Evolutionary conservation across 2,113 vertebrate genomes (phyloP).

Genomic region (Atractosteus spatula): DNA sequence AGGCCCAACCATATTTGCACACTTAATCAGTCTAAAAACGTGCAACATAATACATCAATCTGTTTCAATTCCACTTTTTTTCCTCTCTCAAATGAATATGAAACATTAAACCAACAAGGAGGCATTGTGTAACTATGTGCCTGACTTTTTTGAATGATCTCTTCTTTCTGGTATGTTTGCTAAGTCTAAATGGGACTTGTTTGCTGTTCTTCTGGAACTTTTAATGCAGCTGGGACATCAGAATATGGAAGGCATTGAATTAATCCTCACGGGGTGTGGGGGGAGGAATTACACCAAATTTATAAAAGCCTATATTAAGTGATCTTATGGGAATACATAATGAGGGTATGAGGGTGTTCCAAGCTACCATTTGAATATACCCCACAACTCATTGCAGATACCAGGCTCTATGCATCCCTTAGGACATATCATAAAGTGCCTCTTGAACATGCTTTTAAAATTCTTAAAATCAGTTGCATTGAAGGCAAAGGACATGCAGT

Average conservation of each 20-base stretch:
- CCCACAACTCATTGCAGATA: too few relatives aligned
- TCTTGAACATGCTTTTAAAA: too few relatives aligned
- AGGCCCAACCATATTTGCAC: neutral
- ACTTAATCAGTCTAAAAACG: slow-evolving; percentile 41
- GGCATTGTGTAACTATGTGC: slow-evolving; percentile 30
- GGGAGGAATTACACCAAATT: neutral
- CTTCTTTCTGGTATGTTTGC: slow-evolving; percentile 29
- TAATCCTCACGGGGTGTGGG: slow-evolving; percentile 10
- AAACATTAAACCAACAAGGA: slow-evolving; percentile 36
- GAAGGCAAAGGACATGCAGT: too few relatives aligned
- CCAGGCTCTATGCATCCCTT: too few relatives aligned
- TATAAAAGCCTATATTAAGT: slow-evolving; percentile 11
- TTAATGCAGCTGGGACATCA: slow-evolving; percentile 17
- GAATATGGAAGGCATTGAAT: slow-evolving; percentile 23
- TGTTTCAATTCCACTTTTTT: slow-evolving; percentile 9
- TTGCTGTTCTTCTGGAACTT: slow-evolving; percentile 25
- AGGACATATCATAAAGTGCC: too few relatives aligned
- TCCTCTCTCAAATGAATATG: slow-evolving; percentile 31
- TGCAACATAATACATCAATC: slow-evolving; percentile 35
- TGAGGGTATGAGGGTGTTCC: too few relatives aligned
- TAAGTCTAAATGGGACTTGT: slow-evolving; percentile 25
- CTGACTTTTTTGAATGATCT: slow-evolving; percentile 30
- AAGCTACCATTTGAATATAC: too few relatives aligned
- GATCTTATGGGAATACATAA: slow-evolving; percentile 7
- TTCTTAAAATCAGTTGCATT: too few relatives aligned